phyloP scores from a whole-genome alignment of 2,113 vertebrate genomes.

The Mastomys natalensis region DNA sequence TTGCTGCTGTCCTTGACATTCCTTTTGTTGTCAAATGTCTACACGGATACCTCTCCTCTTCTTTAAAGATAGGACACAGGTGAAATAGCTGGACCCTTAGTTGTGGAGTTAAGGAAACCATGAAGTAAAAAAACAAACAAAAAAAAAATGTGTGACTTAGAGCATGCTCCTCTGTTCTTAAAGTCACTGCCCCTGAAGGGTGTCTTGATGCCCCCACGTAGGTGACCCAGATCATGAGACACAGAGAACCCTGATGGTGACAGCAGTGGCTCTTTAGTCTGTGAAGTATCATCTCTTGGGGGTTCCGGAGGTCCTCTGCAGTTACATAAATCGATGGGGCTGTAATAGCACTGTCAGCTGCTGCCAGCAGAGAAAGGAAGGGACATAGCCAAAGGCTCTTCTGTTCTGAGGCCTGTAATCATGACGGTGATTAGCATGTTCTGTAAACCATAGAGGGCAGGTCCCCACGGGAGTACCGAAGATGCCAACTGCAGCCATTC shows the following conservation, averaged over 20 bases:
- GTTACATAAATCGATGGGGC: background rate
- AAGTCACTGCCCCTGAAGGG: background rate
- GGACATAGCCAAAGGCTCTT: background rate
- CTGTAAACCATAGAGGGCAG: background rate
- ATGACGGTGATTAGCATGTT: background rate
- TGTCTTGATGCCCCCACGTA: background rate
- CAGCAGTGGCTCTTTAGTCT: background rate
- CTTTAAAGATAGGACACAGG: background rate
- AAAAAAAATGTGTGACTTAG: background rate
- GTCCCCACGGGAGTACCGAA: background rate
- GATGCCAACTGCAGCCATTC: background rate
- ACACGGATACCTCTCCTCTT: background rate
- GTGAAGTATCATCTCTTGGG: background rate
- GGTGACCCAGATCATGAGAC: background rate
- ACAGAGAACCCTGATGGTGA: background rate
- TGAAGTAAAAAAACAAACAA: background rate
- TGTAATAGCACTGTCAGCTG: background rate
- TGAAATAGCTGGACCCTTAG: background rate
- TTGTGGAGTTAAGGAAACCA: background rate
- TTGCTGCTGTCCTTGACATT: background rate
- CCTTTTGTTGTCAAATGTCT: slow-evolving; percentile 45
- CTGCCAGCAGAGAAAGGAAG: slow-evolving; percentile 39
- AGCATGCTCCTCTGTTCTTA: background rate
- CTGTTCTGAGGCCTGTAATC: background rate
- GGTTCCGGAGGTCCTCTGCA: background rate